phyloP scores from a whole-genome alignment of 2,888 invertebrate species.

The Agrotis clavis region DNA sequence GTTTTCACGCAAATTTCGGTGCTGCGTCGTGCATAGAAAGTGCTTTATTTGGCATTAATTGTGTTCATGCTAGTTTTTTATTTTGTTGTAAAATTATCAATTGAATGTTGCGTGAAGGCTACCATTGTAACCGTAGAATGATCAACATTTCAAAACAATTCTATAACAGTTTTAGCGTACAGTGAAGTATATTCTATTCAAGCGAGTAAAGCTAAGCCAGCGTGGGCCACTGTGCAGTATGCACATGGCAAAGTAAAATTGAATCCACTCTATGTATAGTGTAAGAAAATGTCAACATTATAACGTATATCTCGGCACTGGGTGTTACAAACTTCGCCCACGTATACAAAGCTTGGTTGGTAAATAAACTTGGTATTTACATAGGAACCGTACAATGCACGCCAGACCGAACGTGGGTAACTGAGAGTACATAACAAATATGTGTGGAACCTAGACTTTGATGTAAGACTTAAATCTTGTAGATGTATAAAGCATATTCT shows the following conservation, averaged over 20 bases:
- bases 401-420: constrained; percentile 20
- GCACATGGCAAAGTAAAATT: neutral
- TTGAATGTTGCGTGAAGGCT: too few species aligned
- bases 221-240: neutral
- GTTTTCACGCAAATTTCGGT: neutral
- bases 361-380: constrained; percentile 54
- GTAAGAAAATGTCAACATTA: constrained; percentile 42
- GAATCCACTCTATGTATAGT: constrained; percentile 16
- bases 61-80: too few species aligned
- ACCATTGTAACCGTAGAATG: too few species aligned
- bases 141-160: too few species aligned
- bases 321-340: constrained; percentile 35
- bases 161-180: too few species aligned
- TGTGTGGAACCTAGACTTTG: constrained; percentile 10
- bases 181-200: too few species aligned
- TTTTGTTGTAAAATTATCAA: too few species aligned
- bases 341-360: constrained; percentile 24
- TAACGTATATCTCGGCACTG: constrained; percentile 23
- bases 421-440: constrained; percentile 32
- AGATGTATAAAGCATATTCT: too few species aligned
- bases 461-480: neutral
- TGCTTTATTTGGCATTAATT: neutral
- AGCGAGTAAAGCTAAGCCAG: neutral
- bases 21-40: neutral
- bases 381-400: constrained; percentile 29